Base-by-base conservation (phyloP, 2,113 vertebrate genomes). In the Scatophagus argus region DNA sequence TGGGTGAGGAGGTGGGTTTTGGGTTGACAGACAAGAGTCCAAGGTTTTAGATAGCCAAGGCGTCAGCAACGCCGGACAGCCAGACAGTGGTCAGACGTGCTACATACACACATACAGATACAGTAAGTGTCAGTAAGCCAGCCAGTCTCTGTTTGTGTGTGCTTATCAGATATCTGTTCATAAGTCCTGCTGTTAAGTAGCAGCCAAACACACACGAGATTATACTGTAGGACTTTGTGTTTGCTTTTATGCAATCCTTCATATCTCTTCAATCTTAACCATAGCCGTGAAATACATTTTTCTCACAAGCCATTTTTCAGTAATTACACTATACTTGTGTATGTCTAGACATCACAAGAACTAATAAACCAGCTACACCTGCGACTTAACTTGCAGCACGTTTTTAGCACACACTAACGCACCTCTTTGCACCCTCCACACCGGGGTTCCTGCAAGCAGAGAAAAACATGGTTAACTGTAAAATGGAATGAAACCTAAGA, bases 11-110 rank as follows among this genome's bases (percentile, higher is more conserved):
- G 63, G 27, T 43, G 31, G 49, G 36, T 29, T 73, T 71, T 65
- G 19, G 54, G 34, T 69, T 74, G 77, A 74, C 58, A 69, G 58
- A 85, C 56, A 51, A 76, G 68, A 51, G 74, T 69, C 71, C 78
- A 69, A 51, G 73, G 70, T 75, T 84, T 80, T 27, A 90, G 90
- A 93, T 92, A 92, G 81, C 85, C 51, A 32, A 70, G 91, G 91
- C 90, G 89, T 90, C 88, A 77, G 89, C 82, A 71, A 83, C 71
- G 82, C 75, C 27, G 49, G 43, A 75, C 58, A 69, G 70, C 81
- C 76, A 90, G 88, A 92, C 88, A 39, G 71, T 66, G 63, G 72
- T 82, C 81, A 78, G 64, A 84, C 82, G 58, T 32, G 63, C 19
- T 47, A 52, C 60, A 36, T 31, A 54, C 31, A 19, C 4, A 65